phyloP scores from a whole-genome alignment of 92 coral and sea anemone genomes.

The Zoanthus gigantus region DNA sequence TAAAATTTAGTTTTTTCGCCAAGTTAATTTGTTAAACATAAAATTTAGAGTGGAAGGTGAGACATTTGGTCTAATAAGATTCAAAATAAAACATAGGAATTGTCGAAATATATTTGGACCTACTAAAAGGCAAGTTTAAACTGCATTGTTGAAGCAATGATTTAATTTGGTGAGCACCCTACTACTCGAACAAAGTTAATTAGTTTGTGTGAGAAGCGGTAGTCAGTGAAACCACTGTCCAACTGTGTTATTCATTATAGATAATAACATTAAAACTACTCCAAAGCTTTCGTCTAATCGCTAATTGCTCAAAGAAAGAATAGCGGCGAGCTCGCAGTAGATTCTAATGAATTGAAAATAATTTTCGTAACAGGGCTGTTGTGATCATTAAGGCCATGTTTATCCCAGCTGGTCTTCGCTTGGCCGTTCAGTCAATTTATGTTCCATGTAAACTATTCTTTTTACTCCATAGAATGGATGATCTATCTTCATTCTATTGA shows the following conservation, averaged over 20 bases:
- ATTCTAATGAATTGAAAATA: constrained; percentile 38
- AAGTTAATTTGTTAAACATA: no score
- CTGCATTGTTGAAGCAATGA: constrained; percentile 19
- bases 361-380: constrained; percentile 40
- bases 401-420: constrained; percentile 5
- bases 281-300: constrained; percentile 19
- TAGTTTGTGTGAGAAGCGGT: constrained; percentile 4
- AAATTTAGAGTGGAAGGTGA: not conserved
- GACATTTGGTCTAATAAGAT: not conserved
- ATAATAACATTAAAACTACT: constrained; percentile 15
- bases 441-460: not conserved
- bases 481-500: not conserved
- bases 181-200: constrained; percentile 10
- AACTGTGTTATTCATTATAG: constrained; percentile 10
- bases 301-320: constrained; percentile 43
- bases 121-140: constrained; percentile 19
- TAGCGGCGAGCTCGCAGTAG: constrained; percentile 33
- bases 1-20: no score
- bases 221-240: not conserved
- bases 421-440: not conserved
- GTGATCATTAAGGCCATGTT: constrained; percentile 31
- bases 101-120: not conserved
- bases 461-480: not conserved
- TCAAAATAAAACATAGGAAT: not conserved
- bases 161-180: constrained; percentile 31